Conservation (phyloP, 2,113 vertebrate species). For the Phalacrocorax carbo region DNA sequence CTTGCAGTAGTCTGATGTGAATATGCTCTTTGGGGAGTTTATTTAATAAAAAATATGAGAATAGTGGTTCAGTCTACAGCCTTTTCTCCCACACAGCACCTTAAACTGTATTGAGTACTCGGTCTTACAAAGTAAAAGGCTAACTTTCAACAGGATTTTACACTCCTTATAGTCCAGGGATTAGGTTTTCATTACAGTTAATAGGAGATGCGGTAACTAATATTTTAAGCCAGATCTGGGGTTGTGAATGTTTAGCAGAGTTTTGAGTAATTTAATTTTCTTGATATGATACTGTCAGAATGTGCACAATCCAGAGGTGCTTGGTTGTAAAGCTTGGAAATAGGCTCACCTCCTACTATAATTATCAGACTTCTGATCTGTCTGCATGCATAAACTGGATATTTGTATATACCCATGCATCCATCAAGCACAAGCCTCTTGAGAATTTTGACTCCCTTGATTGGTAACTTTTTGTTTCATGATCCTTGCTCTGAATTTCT, state of each 20-base stretch:
- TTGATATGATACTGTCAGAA: not conserved
- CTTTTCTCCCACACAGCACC: not conserved
- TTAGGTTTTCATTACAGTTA: not conserved
- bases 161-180: not conserved
- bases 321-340: not conserved
- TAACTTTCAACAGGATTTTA: not conserved
- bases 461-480: not conserved
- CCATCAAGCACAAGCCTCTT: not conserved
- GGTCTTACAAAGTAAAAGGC: not conserved
- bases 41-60: not conserved
- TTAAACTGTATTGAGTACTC: not conserved
- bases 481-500: slow-evolving; percentile 6
- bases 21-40: not conserved
- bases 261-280: not conserved
- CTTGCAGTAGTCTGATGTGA: not conserved
- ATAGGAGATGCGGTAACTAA: not conserved
- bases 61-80: not conserved
- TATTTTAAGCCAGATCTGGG: not conserved
- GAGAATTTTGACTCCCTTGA: not conserved
- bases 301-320: not conserved
- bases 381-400: not conserved
- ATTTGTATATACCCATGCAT: not conserved
- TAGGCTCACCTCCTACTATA: not conserved
- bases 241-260: not conserved
- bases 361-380: not conserved